A percentile compares a stretch with the other conserved stretches of the same genome.
These are phyloP conservation scores for Sitophilus oryzae DNA, from an alignment of 1,140 invertebrate species.

Conservation along the genomic window DNA sequence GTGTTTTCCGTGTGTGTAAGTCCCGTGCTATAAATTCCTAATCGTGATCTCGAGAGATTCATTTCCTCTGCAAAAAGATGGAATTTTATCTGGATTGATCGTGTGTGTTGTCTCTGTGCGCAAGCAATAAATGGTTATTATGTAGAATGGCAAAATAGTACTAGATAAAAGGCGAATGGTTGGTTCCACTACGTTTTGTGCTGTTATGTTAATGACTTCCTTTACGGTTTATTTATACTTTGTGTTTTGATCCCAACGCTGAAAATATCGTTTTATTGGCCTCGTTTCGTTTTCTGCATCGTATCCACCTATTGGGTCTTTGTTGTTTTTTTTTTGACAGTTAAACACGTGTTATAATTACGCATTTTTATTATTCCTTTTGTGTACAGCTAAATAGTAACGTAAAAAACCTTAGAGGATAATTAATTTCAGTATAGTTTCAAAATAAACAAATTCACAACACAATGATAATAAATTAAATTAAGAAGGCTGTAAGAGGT, in stretches of 20 bases:
- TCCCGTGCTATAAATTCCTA: no score
- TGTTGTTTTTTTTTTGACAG: background rate
- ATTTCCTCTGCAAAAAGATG: no score
- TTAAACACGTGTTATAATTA: background rate
- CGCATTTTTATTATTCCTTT: background rate
- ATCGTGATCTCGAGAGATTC: no score
- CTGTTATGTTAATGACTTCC: slow-evolving; percentile 3
- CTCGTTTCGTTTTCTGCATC: background rate
- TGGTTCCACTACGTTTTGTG: slow-evolving; percentile 2
- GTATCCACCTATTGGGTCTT: background rate
- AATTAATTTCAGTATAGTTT: no score
- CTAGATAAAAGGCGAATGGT: background rate
- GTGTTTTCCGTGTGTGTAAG: background rate
- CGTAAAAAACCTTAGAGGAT: no score
- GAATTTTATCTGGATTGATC: no score
- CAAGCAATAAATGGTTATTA: background rate
- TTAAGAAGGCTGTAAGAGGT: no score
- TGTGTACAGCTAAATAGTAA: no score
- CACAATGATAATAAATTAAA: no score
- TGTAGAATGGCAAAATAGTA: background rate
- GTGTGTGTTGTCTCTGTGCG: no score
- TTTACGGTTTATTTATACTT: background rate
- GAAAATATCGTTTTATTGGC: background rate
- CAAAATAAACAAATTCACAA: no score
- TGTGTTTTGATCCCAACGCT: background rate